Base-by-base conservation (phyloP, 2,888 invertebrate genomes). In the Cheilosia variabilis region DNA sequence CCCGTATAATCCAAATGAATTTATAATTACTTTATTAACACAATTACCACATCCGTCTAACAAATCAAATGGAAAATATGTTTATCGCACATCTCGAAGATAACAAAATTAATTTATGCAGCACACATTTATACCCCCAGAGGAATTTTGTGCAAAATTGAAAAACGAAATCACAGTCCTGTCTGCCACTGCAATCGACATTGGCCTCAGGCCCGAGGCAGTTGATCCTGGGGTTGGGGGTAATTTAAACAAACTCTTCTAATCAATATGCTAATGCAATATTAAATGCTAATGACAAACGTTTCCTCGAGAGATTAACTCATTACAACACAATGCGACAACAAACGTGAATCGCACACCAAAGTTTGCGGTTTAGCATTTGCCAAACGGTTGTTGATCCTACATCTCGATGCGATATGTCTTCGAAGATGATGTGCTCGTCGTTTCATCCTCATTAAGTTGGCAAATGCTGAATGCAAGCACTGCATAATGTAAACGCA, bases 251-350 rank as follows among this genome's bases (percentile, higher is more conserved):
- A 69, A 79, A 73, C 27, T 73, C 68, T 22, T 84, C 76, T 55
- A 76, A 86, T 86, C 86, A 86, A 86, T 86, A 81, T 86, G 86
- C 66, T 81, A 81, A 86, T 86, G 76, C 68, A 81, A 86, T 86
- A 76, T 81, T 86, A 81, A 86, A 86, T 81, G 81, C 81, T 72
- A 86, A 86, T 81, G 86, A 76, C 80, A 71, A 77, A 81, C 81
- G 57, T 58, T 72, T 73, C 71, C 84, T 41, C 84, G 62, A 58
- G 81, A 77, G 86, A 86, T 86, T 86, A 86, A 86, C 68, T 76
- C 63, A 77, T 81, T 77, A 72, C 80, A 71, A 43, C 37, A 71
- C 75, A 71, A 84, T 69, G 43, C 47, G 66, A 71, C 71, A 60
- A 62, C 58, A 71, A 69, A 75, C 73, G 47, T 24, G 37, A 27